These are phyloP conservation scores for Dryococelus australis DNA, from an alignment of 2,888 invertebrate species.

Conservation along the genomic window DNA sequence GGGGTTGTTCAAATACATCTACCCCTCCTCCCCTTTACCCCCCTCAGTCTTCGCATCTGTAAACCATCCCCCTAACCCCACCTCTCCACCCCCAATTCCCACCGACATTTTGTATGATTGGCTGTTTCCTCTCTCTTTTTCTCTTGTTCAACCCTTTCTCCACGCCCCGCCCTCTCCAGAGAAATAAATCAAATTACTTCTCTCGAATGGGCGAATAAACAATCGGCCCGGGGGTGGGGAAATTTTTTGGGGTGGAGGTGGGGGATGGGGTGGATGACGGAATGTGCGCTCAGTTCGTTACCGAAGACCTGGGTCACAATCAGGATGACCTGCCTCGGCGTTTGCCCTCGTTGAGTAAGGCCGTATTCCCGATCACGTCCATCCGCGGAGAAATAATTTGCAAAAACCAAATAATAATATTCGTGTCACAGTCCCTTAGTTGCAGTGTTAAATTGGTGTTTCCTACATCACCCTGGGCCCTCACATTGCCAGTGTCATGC, in stretches of 20 bases:
- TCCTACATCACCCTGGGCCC: no score
- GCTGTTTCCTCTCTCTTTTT: no score
- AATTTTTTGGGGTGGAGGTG: not conserved
- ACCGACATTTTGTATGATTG: no score
- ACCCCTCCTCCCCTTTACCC: not conserved
- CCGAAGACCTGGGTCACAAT: not conserved
- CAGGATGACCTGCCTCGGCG: not conserved
- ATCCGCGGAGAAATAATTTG: no score
- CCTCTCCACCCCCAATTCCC: no score
- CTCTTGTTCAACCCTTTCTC: not conserved
- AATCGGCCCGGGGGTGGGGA: not conserved
- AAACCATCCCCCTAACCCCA: no score
- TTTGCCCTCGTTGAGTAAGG: not conserved
- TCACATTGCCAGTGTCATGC: no score
- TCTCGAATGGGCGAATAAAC: slow-evolving; percentile 8
- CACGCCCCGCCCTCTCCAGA: not conserved
- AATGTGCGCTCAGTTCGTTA: not conserved
- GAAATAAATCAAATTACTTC: not conserved
- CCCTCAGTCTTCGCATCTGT: not conserved
- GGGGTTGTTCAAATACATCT: not conserved
- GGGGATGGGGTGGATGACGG: not conserved
- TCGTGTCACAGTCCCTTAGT: no score
- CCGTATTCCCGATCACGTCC: no score
- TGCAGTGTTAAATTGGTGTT: no score
- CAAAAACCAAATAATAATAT: no score